Conservation (phyloP, 2,797 vertebrate genomes). For the Acrossocheilus wenchowensis region DNA sequence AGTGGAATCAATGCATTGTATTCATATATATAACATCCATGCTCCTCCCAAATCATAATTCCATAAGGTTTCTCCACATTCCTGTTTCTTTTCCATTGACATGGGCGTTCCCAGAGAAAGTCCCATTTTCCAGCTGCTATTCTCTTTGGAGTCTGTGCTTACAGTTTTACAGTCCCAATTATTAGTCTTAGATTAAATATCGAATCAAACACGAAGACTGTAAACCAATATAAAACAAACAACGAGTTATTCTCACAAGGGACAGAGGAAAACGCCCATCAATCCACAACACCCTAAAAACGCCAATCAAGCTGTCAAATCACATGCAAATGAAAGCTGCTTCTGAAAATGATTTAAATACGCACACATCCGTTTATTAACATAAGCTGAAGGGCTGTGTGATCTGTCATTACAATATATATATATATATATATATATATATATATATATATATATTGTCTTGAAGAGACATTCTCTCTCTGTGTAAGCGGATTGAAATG, state of each 20-base stretch:
- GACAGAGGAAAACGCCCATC: conserved; percentile 16
- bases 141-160: not conserved
- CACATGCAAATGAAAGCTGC: not conserved
- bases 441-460: not conserved
- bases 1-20: not conserved
- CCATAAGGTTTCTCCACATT: conserved; percentile 44
- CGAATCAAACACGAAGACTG: not conserved
- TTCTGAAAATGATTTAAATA: not conserved
- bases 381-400: not conserved
- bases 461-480: not conserved
- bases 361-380: not conserved
- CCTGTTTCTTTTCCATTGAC: conserved; percentile 47
- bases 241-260: not conserved
- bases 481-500: conserved; percentile 9
- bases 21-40: not conserved
- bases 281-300: not conserved
- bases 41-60: not conserved
- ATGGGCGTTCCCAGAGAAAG: conserved; percentile 51
- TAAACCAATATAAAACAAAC: not conserved
- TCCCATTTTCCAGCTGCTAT: conserved; percentile 30
- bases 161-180: not conserved
- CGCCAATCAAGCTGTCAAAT: conserved; percentile 9
- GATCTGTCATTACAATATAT: not conserved
- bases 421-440: not conserved
- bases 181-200: not conserved